Evolutionary conservation across 1,140 invertebrate species (phyloP), one percentile per base, ranked within the genome.

Genomic region (Macrobrachium nipponense): DNA sequence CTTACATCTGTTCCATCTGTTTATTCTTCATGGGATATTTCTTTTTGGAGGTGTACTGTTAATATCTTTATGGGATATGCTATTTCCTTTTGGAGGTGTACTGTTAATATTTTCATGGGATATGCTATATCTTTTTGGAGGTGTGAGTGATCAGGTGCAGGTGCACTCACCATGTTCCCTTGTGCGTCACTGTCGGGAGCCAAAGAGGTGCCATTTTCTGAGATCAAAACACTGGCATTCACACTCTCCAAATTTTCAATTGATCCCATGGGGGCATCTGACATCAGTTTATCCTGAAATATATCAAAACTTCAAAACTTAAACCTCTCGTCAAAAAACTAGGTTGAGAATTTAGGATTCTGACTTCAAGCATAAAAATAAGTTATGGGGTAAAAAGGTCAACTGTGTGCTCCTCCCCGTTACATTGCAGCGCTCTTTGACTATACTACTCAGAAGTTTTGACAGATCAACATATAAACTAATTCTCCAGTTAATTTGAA

Each of bases 251-350:
- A 44, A 80, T 59, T 79, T 73, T 86, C 84, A 70, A 80, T 36
- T 86, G 84, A 86, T 73, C 70, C 84, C 84, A 86, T 80, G 23
- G 84, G 84, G 77, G 84, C 84, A 86, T 86, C 84, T 72, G 84
- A 86, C 84, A 86, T 86, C 84, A 86, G 77, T 86, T 86, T 86
- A 79, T 86, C 84, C 84, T 86, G 84, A 86, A 86, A 86, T 58
- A 70, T 66, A 86, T 80, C 61, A 80, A 86, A 60, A 75, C 68
- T 86, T 80, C 36, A 80, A 86, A 68, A 86, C 73, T 36, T 80
- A 64, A 8, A 27, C 62, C 61, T 80, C 78, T 66, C 68, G 23
- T 80, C 61, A 64, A 80, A 80, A 80, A 80, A 51, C 51, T 51
- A 51, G 51, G 51, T 51, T 51, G 51, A 44, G 23, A 43, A 18